A percentile compares a stretch with the other conserved stretches of the same genome.
These are phyloP conservation scores for Apteryx mantelli DNA, from an alignment of 2,113 vertebrate species.

Conservation along the genomic window DNA sequence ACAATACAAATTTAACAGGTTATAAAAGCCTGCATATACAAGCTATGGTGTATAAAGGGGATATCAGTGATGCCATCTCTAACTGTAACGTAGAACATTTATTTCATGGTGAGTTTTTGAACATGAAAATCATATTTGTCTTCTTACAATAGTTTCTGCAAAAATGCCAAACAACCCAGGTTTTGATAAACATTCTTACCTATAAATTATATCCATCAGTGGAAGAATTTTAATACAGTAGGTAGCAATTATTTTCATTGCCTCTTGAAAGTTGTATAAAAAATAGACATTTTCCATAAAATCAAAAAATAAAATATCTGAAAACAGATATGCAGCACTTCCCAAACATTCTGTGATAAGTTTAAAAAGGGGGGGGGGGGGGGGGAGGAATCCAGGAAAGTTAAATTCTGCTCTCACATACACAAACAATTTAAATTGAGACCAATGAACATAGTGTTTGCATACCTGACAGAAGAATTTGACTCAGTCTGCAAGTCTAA, in stretches of 20 bases:
- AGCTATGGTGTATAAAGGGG: rapidly evolving
- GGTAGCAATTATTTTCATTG: conserved; percentile 59
- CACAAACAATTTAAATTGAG: not conserved
- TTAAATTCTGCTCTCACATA: not conserved
- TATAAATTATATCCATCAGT: conserved; percentile 24
- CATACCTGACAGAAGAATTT: not conserved
- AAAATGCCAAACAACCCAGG: not conserved
- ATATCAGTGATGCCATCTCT: not conserved
- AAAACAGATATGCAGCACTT: not conserved
- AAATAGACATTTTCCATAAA: conserved; percentile 75
- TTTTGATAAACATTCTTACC: not conserved
- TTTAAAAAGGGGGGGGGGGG: not conserved
- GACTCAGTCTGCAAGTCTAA: not conserved
- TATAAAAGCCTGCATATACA: not conserved
- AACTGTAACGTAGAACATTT: not conserved
- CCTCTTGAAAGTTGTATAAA: conserved; percentile 73
- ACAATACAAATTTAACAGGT: not conserved
- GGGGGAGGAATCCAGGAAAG: not conserved
- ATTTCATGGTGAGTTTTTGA: not conserved
- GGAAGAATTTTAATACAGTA: conserved; percentile 26
- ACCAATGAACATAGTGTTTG: not conserved
- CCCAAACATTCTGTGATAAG: not conserved
- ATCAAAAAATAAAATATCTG: conserved; percentile 67
- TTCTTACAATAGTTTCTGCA: not conserved
- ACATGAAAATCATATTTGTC: not conserved